These are phyloP conservation scores for Ornithoptera alexandrae DNA, from an alignment of 2,888 invertebrate species.

Conservation along the genomic window DNA sequence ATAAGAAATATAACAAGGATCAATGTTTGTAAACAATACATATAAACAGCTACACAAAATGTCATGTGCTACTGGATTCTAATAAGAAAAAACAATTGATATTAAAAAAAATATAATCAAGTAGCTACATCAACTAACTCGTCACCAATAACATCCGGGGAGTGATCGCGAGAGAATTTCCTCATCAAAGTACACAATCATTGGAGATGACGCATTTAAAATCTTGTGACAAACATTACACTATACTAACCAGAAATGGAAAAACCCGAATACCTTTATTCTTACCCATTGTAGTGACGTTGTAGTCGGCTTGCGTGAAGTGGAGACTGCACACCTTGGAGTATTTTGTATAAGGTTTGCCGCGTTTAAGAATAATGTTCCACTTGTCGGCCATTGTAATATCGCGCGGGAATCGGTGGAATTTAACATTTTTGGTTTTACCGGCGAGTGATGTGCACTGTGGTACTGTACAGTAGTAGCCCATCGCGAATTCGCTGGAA, in stretches of 20 bases:
- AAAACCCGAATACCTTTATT: slow-evolving; percentile 74
- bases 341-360: slow-evolving; percentile 75
- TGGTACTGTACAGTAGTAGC: slow-evolving; percentile 77
- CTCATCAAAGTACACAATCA: slow-evolving; percentile 28
- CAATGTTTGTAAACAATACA: slow-evolving; percentile 25
- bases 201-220: slow-evolving; percentile 50
- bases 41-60: not conserved
- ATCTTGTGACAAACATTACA: slow-evolving; percentile 42
- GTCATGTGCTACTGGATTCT: slow-evolving; percentile 18
- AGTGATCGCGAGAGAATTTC: slow-evolving; percentile 11
- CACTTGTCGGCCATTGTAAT: slow-evolving; percentile 65
- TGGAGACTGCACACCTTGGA: slow-evolving; percentile 77
- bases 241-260: slow-evolving; percentile 48
- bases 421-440: slow-evolving; percentile 77
- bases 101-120: not conserved
- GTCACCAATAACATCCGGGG: slow-evolving; percentile 13
- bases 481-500: slow-evolving; percentile 56
- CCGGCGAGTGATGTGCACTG: slow-evolving; percentile 78
- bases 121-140: slow-evolving; percentile 5
- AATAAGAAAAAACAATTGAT: not conserved
- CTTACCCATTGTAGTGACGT: slow-evolving; percentile 78
- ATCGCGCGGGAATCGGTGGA: slow-evolving; percentile 74
- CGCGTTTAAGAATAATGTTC: slow-evolving; percentile 70
- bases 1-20: not conserved
- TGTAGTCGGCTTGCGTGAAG: slow-evolving; percentile 72